Base-by-base conservation (phyloP, 2,113 vertebrate genomes). In the Austrofundulus limnaeus region DNA sequence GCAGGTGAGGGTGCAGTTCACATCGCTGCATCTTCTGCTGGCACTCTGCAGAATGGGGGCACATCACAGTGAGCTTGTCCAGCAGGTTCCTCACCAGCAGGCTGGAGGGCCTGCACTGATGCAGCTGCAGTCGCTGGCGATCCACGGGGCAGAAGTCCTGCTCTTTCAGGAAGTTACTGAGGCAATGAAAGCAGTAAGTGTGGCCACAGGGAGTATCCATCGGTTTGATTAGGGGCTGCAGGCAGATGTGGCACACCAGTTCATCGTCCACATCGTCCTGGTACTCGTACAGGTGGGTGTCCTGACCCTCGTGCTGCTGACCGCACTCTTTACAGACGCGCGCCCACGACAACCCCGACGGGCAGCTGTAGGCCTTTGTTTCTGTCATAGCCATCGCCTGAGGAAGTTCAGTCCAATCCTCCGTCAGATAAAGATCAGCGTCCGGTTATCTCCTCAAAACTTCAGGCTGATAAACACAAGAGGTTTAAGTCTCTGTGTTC, bases 201-300 rank as follows among this genome's bases (percentile, higher is more conserved):
- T 97, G 95, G 0, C 95, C 95, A 2, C 95, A 97, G 0, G 95
- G 95, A 0, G 95, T 97, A 88, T 97, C 95, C 94, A 96, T 94
- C 0, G 95, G 95, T 58, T 88, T 92, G 61, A 96, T 90, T 59
- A 97, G 87, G 1, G 95, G 94, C 88, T 96, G 95, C 58, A 97
- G 92, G 77, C 95, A 97, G 73, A 96, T 97, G 81, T 96, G 95
- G 82, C 95, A 97, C 50, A 94, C 84, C 73, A 97, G 88, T 58
- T 96, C 95, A 15, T 97, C 94, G 0, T 97, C 95, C 80, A 96
- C 95, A 25, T 97, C 95, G 1, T 96, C 94, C 73, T 92, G 93
- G 86, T 96, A 97, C 86, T 96, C 95, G 50, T 95, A 97, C 53
- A 97, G 89, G 70, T 97, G 95, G 79, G 92, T 93, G 57, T 96